A percentile compares a stretch with the other conserved stretches of the same genome.
These are phyloP conservation scores for Galaxias olidus DNA, from an alignment of 2,797 vertebrate species.

Conservation along the genomic window DNA sequence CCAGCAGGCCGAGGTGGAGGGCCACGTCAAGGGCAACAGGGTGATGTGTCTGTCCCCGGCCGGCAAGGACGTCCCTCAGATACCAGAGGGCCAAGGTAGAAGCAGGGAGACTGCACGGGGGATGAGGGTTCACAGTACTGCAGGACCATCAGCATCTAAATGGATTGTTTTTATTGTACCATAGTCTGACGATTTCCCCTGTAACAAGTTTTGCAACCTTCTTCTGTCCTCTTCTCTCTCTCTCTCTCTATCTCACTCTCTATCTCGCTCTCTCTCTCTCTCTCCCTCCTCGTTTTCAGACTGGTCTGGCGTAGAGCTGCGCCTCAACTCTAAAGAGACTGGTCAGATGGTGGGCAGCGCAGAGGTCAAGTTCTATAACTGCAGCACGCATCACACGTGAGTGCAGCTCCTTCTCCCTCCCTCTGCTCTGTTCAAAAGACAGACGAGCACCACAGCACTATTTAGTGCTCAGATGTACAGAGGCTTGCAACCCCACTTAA, in stretches of 20 bases:
- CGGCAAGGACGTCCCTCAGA: constrained; percentile 85
- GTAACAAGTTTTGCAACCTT: no score
- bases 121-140: no score
- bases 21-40: constrained; percentile 85
- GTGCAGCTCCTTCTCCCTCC: constrained; percentile 39
- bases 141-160: no score
- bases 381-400: constrained; percentile 95
- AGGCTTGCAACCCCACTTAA: constrained; percentile 56
- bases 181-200: no score
- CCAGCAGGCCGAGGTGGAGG: constrained; percentile 85
- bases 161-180: no score
- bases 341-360: constrained; percentile 92
- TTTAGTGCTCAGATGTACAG: constrained; percentile 65
- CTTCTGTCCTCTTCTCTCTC: constrained; percentile 13
- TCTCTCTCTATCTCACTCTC: constrained; percentile 28
- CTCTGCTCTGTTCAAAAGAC: constrained; percentile 52
- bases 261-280: constrained; percentile 1
- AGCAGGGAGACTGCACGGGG: no score
- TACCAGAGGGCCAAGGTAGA: constrained; percentile 90
- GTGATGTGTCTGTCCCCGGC: constrained; percentile 89
- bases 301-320: constrained; percentile 89
- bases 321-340: constrained; percentile 89
- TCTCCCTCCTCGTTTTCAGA: constrained; percentile 67
- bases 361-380: constrained; percentile 98
- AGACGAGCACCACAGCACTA: constrained; percentile 48